phyloP scores from a whole-genome alignment of 2,797 vertebrate species.

The Hippopotamyrus pictus region DNA sequence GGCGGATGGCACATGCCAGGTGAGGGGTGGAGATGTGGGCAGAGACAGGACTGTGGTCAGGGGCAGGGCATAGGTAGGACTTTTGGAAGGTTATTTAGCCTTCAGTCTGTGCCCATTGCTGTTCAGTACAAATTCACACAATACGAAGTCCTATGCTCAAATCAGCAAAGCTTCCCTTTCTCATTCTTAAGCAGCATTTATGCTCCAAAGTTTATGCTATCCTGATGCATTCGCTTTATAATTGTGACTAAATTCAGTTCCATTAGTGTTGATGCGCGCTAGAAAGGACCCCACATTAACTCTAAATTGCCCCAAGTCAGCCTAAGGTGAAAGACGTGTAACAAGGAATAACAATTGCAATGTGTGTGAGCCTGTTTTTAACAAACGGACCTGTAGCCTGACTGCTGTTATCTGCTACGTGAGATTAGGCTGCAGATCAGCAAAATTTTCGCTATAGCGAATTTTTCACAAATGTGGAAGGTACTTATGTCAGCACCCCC shows the following conservation, averaged over 20 bases:
- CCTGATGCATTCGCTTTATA: not conserved
- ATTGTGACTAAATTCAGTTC: not conserved
- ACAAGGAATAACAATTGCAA: not conserved
- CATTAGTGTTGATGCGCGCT: not conserved
- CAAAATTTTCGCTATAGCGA: not conserved
- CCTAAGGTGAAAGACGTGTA: not conserved
- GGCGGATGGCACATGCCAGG: conserved; percentile 93
- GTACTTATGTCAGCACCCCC: not conserved
- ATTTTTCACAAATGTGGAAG: not conserved
- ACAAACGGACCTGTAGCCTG: not conserved
- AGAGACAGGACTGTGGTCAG: not conserved
- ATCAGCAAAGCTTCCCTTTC: not conserved
- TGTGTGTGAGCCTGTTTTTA: not conserved
- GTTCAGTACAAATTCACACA: not conserved
- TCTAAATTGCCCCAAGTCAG: not conserved
- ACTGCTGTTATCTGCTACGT: not conserved
- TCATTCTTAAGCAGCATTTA: not conserved
- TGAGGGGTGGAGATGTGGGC: conserved; percentile 41
- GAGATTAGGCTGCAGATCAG: not conserved
- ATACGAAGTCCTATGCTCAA: not conserved
- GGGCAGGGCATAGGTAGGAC: not conserved
- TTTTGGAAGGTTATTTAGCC: not conserved
- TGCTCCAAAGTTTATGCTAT: not conserved
- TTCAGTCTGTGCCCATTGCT: not conserved
- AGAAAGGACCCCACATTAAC: not conserved